Conservation (phyloP, 2,797 vertebrate species). For the Pempheris klunzingeri region DNA sequence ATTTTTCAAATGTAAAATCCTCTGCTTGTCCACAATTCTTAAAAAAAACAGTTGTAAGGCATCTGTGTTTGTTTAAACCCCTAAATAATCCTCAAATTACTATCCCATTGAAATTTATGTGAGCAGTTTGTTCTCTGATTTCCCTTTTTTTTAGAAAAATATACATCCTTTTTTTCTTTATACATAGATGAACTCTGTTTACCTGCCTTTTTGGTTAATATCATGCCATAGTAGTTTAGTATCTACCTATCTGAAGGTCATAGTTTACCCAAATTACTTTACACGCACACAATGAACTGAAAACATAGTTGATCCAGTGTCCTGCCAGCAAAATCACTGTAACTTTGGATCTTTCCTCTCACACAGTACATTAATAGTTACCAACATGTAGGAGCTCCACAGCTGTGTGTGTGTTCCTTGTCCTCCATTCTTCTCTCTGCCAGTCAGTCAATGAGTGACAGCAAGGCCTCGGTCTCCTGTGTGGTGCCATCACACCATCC, state of each 20-base stretch:
- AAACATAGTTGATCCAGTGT: neutral
- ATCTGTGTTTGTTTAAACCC: neutral
- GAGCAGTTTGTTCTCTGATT: neutral
- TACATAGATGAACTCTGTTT: neutral
- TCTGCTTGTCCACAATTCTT: neutral
- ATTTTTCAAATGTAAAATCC: neutral
- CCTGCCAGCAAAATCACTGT: neutral
- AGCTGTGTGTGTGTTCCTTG: slow-evolving; percentile 35
- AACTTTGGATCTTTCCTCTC: neutral
- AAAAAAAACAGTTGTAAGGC: neutral
- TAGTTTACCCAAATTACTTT: neutral
- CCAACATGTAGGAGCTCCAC: slow-evolving; percentile 27
- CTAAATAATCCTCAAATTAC: neutral
- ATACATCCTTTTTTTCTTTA: too few species aligned
- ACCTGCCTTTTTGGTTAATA: neutral
- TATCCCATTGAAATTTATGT: neutral
- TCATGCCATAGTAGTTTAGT: neutral
- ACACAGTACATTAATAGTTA: neutral
- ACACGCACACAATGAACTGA: neutral
- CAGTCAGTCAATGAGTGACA: slow-evolving; percentile 44
- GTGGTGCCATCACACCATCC: slow-evolving; percentile 41
- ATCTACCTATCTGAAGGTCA: neutral
- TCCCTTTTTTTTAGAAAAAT: too few species aligned
- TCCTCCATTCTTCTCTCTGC: slow-evolving; percentile 33
- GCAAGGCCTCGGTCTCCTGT: slow-evolving; percentile 37